These are phyloP conservation scores for Apomyelois bistriatella DNA, from an alignment of 2,888 invertebrate genomes.

Conservation along the genomic window DNA sequence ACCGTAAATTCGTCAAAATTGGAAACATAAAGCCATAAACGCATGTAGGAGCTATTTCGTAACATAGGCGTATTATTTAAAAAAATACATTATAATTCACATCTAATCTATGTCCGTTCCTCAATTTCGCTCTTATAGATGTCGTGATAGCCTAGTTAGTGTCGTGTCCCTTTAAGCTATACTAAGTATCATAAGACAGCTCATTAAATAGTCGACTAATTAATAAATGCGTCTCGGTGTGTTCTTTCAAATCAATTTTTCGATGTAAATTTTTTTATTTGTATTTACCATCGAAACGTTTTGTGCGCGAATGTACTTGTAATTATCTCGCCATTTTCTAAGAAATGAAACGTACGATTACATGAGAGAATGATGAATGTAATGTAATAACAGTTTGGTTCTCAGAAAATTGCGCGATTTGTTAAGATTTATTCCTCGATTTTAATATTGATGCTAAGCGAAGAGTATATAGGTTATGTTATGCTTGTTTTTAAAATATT, in stretches of 20 bases:
- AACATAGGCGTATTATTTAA: constrained; percentile 62
- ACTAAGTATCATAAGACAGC: constrained; percentile 59
- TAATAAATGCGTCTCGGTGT: constrained; percentile 54
- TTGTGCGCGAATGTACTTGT: constrained; percentile 21
- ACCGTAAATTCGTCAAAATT: constrained; percentile 7
- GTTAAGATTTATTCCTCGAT: constrained; percentile 8
- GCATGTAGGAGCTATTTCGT: constrained; percentile 41
- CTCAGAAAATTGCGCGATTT: constrained; percentile 6
- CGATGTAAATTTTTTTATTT: constrained; percentile 32
- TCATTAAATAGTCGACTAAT: constrained; percentile 57
- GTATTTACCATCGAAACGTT: constrained; percentile 37
- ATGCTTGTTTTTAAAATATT: constrained; percentile 16
- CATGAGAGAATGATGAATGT: neutral
- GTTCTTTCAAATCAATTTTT: constrained; percentile 50
- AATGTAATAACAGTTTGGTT: neutral
- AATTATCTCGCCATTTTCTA: constrained; percentile 8
- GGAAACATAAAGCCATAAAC: constrained; percentile 31
- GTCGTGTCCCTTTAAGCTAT: constrained; percentile 68
- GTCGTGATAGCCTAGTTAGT: constrained; percentile 76
- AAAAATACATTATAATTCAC: constrained; percentile 52
- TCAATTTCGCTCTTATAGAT: constrained; percentile 77
- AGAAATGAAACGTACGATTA: neutral
- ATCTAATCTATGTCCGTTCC: constrained; percentile 76
- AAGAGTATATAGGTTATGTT: constrained; percentile 10
- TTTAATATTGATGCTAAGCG: constrained; percentile 11